Evolutionary conservation across 2,113 vertebrate species (phyloP), one percentile per base, ranked within the genome.

Genomic region (Nothocercus julius): DNA sequence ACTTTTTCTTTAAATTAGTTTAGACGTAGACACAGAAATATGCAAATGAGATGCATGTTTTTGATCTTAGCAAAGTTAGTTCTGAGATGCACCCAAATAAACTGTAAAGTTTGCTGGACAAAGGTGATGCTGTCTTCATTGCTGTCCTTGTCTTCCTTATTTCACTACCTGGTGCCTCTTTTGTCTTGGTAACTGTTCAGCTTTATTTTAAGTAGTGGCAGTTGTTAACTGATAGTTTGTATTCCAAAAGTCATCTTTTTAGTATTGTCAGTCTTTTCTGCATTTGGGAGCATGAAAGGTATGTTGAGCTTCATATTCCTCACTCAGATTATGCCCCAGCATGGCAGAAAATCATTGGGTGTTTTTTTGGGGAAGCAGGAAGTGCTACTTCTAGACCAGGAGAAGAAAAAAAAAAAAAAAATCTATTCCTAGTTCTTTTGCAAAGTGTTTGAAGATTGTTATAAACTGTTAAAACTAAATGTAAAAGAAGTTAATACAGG

Each of bases 391-490:
- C 64, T 78, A 61, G 8, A 51, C 2, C 7, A 25, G 12, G 36
- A 36, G 36, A 56, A 34, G 24, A 18, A 11, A 17, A 11, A 22
- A 53, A 25, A 11, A 36, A 88, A 86, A 92, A 53, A 91, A 36
- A 92, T 56, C 20, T 82, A 63, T 91, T 93, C 75, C 80, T 84
- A 12, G 67, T 95, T 83, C 75, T 93, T 85, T 82, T 89, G 51
- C 27, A 17, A 18, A 21, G 56, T 14, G 5, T 78, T 74, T 73
- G 34, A 58, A 18, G 82, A 22, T 27, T 51, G 17, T 34, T 56
- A 28, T 49, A 56, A 38, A 54, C 7, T 5, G 22, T 34, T 69
- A 21, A 7, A 56, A 30, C 47, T 62, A 32, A 51, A 49, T 63
- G 45, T 24, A 32, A 75, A 38, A 66, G 68, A 56, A 85, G n/a